Evolutionary conservation across 2,797 vertebrate species (phyloP).

Genomic region (Falco concolor): DNA sequence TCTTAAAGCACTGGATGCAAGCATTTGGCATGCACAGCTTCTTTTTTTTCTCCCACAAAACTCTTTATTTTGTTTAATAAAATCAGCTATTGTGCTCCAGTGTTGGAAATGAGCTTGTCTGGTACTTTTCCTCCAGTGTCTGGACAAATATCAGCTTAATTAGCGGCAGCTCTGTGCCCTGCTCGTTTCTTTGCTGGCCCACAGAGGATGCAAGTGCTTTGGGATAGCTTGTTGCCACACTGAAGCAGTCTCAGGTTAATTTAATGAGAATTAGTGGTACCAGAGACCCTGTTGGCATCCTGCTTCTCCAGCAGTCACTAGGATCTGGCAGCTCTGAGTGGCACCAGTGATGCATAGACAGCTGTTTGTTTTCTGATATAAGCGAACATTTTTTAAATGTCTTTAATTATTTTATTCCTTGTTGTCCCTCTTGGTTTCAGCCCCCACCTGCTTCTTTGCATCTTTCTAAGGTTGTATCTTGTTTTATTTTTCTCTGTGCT

Average conservation of each 20-base stretch:
- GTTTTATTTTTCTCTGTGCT: not conserved
- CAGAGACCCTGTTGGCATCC: not conserved
- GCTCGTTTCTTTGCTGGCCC: not conserved
- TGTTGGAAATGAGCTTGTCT: not conserved
- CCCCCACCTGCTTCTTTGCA: not conserved
- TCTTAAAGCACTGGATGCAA: not conserved
- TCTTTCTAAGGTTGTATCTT: not conserved
- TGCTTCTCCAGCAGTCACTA: not conserved
- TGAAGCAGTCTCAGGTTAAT: not conserved
- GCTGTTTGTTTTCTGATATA: not conserved
- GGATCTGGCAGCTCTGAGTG: not conserved
- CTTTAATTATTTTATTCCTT: not conserved
- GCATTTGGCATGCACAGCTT: not conserved
- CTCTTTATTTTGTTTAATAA: not conserved
- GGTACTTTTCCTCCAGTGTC: not conserved
- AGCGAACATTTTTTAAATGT: not conserved
- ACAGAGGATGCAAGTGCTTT: accelerated
- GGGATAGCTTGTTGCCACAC: not conserved
- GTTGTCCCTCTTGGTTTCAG: not conserved
- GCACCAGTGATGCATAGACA: not conserved
- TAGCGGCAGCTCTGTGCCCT: not conserved
- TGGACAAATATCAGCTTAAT: not conserved
- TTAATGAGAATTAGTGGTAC: not conserved
- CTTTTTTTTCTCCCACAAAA: not conserved
- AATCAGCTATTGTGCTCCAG: not conserved